Evolutionary conservation across 1,140 invertebrate species (phyloP), one percentile per base, ranked within the genome.

Genomic region (Diorhabda sublineata): DNA sequence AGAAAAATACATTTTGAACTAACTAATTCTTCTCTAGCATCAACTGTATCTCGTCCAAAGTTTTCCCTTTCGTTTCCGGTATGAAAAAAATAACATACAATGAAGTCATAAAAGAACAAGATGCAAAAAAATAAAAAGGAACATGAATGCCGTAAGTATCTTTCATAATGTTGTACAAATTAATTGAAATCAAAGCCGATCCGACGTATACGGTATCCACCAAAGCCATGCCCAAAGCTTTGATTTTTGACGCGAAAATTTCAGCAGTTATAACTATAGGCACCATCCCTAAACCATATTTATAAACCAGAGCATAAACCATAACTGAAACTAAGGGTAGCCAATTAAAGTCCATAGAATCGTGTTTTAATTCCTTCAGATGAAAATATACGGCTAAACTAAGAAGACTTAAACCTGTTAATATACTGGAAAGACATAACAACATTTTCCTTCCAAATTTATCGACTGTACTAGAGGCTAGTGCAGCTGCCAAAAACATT

Each of bases 191-290:
- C 71, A 91, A 90, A 0, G 85, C 88, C 75, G 75, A 69, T 4
- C 72, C 42, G 0, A 78, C 72, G 60, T 76, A 79, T 58, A 77
- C 72, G 3, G 69, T 73, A 70, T 80, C 79, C 3, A 73, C 72
- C 11, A 73, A 52, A 2, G 78, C 71, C 77, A 80, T 79, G 0
- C 77, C 79, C 44, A 76, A 72, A 3, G 79, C 86, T 75, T 88
- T 85, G 2, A 87, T 87, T 74, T 85, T 84, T 2, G 84, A 83
- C 8, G 89, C 86, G 67, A 90, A 89, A 43, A 90, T 81, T 81
- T 91, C 87, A 11, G 82, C 85, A 74, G 90, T 87, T 72, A 92
- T 82, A 5, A 92, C 83, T 83, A 90, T 91, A 0, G 91, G 90
- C 56, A 92, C 87, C 4, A 91, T 66, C 43, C 76, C 76, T 5